A percentile compares a stretch with the other conserved stretches of the same genome.
These are phyloP conservation scores for Nymphicus hollandicus DNA, from an alignment of 2,113 vertebrate genomes.

Conservation along the genomic window DNA sequence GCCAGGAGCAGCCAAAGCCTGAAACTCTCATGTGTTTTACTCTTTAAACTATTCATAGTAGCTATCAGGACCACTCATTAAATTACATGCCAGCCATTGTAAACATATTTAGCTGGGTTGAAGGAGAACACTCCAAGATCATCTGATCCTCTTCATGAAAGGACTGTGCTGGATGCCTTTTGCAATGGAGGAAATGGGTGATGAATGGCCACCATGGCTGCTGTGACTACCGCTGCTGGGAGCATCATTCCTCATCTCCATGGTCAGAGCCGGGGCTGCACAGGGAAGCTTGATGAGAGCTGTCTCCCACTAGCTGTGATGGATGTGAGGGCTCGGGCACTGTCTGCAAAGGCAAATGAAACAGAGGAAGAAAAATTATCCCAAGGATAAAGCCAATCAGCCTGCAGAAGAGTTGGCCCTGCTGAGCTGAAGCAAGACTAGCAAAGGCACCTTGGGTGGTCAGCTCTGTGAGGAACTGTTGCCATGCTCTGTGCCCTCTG, in stretches of 20 bases:
- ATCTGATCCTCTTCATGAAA: not conserved
- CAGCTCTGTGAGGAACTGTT: not conserved
- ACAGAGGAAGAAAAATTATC: not conserved
- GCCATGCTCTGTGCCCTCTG: too few relatives aligned
- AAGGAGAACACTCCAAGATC: not conserved
- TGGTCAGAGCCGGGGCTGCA: accelerated
- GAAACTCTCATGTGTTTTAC: not conserved
- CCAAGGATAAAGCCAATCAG: not conserved
- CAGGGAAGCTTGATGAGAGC: not conserved
- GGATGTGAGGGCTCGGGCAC: not conserved
- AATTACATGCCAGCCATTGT: not conserved
- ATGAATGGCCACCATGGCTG: not conserved
- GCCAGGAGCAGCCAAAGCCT: not conserved
- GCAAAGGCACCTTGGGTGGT: not conserved
- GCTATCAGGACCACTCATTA: not conserved
- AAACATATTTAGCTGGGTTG: not conserved
- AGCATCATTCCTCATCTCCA: not conserved
- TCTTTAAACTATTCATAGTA: not conserved
- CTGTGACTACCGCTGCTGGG: accelerated
- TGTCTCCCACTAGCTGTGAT: not conserved
- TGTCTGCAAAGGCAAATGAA: not conserved
- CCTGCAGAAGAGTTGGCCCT: not conserved
- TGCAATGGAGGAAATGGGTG: not conserved
- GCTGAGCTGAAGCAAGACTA: not conserved
- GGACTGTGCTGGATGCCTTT: not conserved